These are phyloP conservation scores for Syritta pipiens DNA, from an alignment of 2,888 invertebrate species.

Conservation along the genomic window DNA sequence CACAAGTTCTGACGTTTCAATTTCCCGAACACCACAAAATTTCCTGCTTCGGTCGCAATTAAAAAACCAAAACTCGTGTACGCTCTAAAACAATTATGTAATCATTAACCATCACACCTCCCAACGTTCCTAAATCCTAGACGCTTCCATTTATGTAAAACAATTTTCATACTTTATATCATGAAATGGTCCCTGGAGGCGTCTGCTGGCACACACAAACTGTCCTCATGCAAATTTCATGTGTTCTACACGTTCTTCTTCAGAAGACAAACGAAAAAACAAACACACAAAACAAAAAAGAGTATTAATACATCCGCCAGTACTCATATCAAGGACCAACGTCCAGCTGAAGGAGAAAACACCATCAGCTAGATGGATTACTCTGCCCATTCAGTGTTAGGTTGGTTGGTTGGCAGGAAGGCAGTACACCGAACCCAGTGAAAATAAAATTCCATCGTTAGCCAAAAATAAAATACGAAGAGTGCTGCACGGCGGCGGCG, in stretches of 20 bases:
- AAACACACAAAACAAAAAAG: conserved; percentile 15
- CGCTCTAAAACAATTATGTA: conserved; percentile 74
- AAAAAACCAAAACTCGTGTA: conserved; percentile 15
- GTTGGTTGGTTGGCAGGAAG: conserved; percentile 33
- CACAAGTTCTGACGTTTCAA: conserved; percentile 48
- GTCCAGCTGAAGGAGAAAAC: conserved; percentile 44
- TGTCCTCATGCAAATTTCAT: conserved; percentile 78
- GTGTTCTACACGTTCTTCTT: conserved; percentile 69
- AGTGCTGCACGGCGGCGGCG: conserved; percentile 3
- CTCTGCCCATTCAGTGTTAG: conserved; percentile 58
- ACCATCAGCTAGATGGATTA: conserved; percentile 54
- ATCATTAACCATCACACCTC: conserved; percentile 73
- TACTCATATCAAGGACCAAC: conserved; percentile 50
- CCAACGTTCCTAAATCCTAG: conserved; percentile 71
- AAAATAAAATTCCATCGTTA: conserved; percentile 65
- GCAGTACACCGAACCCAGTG: conserved; percentile 12
- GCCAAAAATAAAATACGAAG: conserved; percentile 64
- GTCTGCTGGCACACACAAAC: conserved; percentile 53
- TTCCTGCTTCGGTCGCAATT: neutral
- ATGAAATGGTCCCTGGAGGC: conserved; percentile 63
- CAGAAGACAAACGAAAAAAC: conserved; percentile 34
- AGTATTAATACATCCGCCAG: conserved; percentile 47
- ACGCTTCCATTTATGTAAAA: conserved; percentile 75
- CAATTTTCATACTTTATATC: conserved; percentile 78
- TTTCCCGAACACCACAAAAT: conserved; percentile 21